A percentile compares a stretch with the other conserved stretches of the same genome.
phyloP scores from a whole-genome alignment of 2,113 vertebrate genomes.

The Bos indicus region DNA sequence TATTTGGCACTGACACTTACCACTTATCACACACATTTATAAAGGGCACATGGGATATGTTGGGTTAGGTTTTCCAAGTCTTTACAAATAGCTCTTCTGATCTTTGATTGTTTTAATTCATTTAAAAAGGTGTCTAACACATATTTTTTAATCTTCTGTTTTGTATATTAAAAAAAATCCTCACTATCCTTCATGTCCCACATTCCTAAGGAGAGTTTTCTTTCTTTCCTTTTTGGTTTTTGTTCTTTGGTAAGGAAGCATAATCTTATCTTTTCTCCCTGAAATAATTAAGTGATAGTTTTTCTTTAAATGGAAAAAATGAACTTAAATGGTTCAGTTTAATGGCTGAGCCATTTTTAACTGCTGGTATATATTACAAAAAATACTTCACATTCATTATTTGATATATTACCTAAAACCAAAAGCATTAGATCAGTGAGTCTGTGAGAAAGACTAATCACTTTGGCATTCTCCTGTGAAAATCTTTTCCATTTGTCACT shows the following conservation, averaged over 20 bases:
- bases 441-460: not conserved
- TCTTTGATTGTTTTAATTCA: slow-evolving; percentile 48
- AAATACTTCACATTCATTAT: slow-evolving; percentile 2
- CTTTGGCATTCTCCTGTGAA: not conserved
- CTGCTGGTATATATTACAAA: slow-evolving; percentile 9
- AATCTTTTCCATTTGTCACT: not conserved
- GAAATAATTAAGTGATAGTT: slow-evolving; percentile 33
- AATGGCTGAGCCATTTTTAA: slow-evolving; percentile 17
- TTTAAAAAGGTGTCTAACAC: slow-evolving; percentile 25
- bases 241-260: not conserved
- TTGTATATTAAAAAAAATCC: not conserved
- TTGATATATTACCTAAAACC: slow-evolving; percentile 34
- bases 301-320: slow-evolving; percentile 11
- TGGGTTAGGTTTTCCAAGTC: not conserved
- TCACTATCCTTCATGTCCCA: not conserved
- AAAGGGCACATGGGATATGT: not conserved
- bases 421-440: not conserved
- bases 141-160: slow-evolving; percentile 32
- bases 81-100: slow-evolving; percentile 32
- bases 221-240: not conserved
- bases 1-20: not conserved
- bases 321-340: not conserved
- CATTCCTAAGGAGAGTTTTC: not conserved
- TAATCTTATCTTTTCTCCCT: not conserved
- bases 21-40: not conserved